Percentiles rank a stretch among this genome's conserved stretches.
phyloP scores from a whole-genome alignment of 2,888 invertebrate genomes.

The Hypomecis atomaria region DNA sequence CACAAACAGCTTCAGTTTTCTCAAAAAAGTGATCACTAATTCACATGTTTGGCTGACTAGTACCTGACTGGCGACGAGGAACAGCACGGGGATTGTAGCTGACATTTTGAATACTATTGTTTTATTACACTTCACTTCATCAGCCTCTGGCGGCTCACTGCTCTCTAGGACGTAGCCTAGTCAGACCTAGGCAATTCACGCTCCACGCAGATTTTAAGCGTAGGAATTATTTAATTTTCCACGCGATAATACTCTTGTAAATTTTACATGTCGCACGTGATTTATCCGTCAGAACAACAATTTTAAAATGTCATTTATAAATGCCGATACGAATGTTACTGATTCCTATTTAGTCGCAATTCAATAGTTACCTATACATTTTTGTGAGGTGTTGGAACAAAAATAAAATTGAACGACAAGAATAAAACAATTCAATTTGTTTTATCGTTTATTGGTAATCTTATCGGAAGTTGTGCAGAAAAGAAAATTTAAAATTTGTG shows the following conservation, averaged over 20 bases:
- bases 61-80: conserved; percentile 57
- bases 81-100: conserved; percentile 30
- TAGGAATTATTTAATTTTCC: conserved; percentile 62
- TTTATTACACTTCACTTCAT: conserved; percentile 50
- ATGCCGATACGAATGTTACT: conserved; percentile 8
- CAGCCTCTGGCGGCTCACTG: conserved; percentile 55
- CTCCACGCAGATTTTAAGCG: conserved; percentile 57
- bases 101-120: conserved; percentile 48
- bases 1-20: conserved; percentile 38
- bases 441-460: conserved; percentile 34
- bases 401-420: conserved; percentile 16
- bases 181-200: conserved; percentile 48
- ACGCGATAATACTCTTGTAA: conserved; percentile 72
- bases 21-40: conserved; percentile 3
- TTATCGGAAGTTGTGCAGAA: conserved; percentile 12
- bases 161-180: conserved; percentile 43
- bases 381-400: conserved; percentile 2
- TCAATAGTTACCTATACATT: conserved; percentile 1
- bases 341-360: neutral
- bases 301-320: conserved; percentile 19
- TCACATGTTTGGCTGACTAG: conserved; percentile 11
- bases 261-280: conserved; percentile 53
- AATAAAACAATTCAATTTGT: conserved; percentile 33
- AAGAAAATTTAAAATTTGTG: conserved; percentile 6
- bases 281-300: conserved; percentile 34